These are phyloP conservation scores for Ennomos quercinarius DNA, from an alignment of 2,888 invertebrate genomes.

Conservation along the genomic window DNA sequence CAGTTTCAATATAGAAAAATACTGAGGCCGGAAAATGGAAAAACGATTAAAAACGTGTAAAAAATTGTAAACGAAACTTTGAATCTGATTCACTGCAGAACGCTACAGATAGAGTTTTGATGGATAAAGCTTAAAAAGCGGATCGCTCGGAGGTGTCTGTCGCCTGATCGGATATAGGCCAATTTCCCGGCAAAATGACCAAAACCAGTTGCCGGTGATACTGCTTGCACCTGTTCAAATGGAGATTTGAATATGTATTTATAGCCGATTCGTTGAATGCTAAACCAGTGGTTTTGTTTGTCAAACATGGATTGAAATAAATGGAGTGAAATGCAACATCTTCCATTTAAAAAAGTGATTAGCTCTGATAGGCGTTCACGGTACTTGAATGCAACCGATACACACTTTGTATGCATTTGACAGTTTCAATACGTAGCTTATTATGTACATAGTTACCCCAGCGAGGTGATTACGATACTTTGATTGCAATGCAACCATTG, in stretches of 20 bases:
- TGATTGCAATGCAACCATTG: too few relatives aligned
- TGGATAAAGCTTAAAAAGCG: conserved; percentile 55
- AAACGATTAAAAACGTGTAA: conserved; percentile 2
- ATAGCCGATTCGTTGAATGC: conserved; percentile 12
- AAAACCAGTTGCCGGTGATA: conserved; percentile 65
- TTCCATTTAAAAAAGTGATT: too few relatives aligned
- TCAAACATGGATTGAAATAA: too few relatives aligned
- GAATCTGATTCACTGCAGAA: conserved; percentile 23
- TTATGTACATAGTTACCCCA: too few relatives aligned
- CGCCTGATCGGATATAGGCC: conserved; percentile 75
- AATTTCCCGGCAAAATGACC: conserved; percentile 81
- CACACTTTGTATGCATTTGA: too few relatives aligned
- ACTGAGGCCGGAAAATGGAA: conserved; percentile 1
- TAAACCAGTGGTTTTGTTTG: not conserved
- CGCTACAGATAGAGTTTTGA: conserved; percentile 44
- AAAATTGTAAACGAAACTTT: conserved; percentile 8
- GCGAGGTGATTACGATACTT: too few relatives aligned
- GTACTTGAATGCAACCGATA: too few relatives aligned
- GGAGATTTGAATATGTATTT: conserved; percentile 24
- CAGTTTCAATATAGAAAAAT: not conserved
- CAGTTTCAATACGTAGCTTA: too few relatives aligned
- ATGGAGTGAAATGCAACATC: too few relatives aligned
- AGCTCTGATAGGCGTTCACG: too few relatives aligned
- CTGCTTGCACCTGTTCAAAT: conserved; percentile 32
- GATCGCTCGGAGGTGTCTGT: conserved; percentile 59